Evolutionary conservation across 2,113 vertebrate genomes (phyloP), one percentile per base, ranked within the genome.

Genomic region (Rhinogobius similis): DNA sequence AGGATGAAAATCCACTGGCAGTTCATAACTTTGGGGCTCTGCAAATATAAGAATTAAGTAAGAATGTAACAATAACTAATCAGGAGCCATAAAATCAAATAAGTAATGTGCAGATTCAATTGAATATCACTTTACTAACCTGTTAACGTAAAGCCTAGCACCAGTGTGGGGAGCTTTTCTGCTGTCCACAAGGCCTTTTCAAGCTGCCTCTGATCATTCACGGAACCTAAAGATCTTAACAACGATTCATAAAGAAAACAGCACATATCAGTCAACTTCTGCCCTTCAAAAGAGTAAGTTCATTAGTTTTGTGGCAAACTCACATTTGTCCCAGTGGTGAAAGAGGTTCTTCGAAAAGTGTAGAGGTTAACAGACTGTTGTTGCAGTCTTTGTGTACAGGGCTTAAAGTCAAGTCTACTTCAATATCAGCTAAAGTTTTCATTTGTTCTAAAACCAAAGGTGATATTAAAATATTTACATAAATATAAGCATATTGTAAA

Each of bases 111-210:
- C 23, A 55, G 13, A 26, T 26, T 56, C 14, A 56, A 56, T 13
- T 2, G 21, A 10, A 41, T 12, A 20, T 44, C 4, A 6, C 16
- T 1, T 72, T 84, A 94, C 92, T 72, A 84, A 94, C 92, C 93
- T 88, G 89, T 62, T 36, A 94, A 76, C 36, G 93, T 74, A 39
- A 90, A 77, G 26, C 69, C 14, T 29, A 86, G 41, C 43, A 91
- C 73, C 39, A 24, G 76, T n/a, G 58, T 27, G 4, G 62, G 87
- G 72, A 92, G 81, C 76, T 91, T 93, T 86, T 93, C 92, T 72
- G 90, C 82, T 27, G 50, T 85, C 92, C 90, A 93, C 18, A 93
- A 62, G 0, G 44, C 50, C 11, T 13, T 39, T 71, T 89, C 82
- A 82, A 92, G 86, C 23, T 76, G 71, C 50, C 38, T 63, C 58